Evolutionary conservation across 1,140 invertebrate genomes (phyloP), one percentile per base, ranked within the genome.

Genomic region (Leptinotarsa texana): DNA sequence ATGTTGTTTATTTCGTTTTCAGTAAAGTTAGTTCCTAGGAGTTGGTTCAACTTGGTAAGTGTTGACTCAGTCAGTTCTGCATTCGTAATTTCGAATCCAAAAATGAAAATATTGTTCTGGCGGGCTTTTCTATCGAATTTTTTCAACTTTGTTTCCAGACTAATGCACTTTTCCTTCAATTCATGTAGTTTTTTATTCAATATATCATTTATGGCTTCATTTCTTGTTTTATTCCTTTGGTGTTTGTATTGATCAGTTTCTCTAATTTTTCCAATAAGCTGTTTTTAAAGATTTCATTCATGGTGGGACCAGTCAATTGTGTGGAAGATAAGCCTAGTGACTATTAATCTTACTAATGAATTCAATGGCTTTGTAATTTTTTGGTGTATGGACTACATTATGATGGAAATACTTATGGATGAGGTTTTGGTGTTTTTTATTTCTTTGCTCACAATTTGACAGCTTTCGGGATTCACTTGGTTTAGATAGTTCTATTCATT

Each of bases 1-100:
- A 24, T 65, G 21, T 65, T 65, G 63, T 65, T 65, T 2, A 65
- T 65, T 65, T 65, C 2, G 63, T 65, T 22, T 65, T 65, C 63
- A 65, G 15, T 22, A 2, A 22, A 65, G 21, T 22, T 24, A 13
- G 63, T 65, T 65, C 21, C 8, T 5, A 24, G 63, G 24, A 65
- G 1, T 1, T 65, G 63, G 8, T 65, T 65, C 63, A 65, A 21
- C 21, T 57, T 57, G 51, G 51, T 65, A 65, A 21, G 63, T 65
- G 63, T 65, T n/a, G 63, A 65, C 0, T 5, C 0, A 13, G 13
- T 13, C 11, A 24, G 1, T n/a, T 65, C 21, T 24, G 1, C 63
- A 13, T 65, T 65, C 13, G 63, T 65, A 22, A 1, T 65, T 27
- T 15, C 15, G 13, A 24, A 11, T 65, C 1, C 1, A 15, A 65